These are phyloP conservation scores for Catharus minimus DNA, from an alignment of 2,113 vertebrate genomes.

Conservation along the genomic window DNA sequence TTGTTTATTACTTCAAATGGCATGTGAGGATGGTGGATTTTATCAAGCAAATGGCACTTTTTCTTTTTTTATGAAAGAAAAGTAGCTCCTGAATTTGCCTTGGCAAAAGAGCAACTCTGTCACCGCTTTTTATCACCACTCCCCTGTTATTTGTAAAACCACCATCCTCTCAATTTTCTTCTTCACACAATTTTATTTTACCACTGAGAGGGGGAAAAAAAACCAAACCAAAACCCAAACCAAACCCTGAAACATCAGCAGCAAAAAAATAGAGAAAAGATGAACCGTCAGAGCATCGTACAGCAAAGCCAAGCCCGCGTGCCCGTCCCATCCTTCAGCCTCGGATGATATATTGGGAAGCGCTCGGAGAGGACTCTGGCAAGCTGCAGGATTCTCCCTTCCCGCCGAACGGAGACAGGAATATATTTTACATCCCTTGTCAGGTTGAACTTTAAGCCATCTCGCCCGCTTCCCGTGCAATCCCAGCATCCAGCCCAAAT, in stretches of 20 bases:
- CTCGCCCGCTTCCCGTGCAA: slow-evolving; percentile 66
- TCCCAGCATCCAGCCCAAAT: slow-evolving; percentile 76
- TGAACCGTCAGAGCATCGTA: neutral
- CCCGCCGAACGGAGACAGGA: slow-evolving; percentile 52
- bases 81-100: neutral
- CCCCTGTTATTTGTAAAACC: neutral
- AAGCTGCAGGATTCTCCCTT: slow-evolving; percentile 59
- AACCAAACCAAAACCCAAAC: neutral
- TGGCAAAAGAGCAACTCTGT: neutral
- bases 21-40: neutral
- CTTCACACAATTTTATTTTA: neutral
- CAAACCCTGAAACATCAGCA: neutral
- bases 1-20: neutral
- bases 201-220: neutral
- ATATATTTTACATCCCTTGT: slow-evolving; percentile 76
- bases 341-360: neutral
- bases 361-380: neutral
- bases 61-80: neutral
- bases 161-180: neutral
- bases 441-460: slow-evolving; percentile 80
- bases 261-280: neutral
- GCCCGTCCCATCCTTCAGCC: neutral
- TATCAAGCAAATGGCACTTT: neutral
- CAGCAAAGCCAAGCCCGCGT: rapidly evolving
- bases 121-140: rapidly evolving